Percentiles rank a stretch among this genome's conserved stretches.
Conservation (phyloP, 37 sponge, comb jelly and placozoan genomes). For the Chondrosia reniformis region DNA sequence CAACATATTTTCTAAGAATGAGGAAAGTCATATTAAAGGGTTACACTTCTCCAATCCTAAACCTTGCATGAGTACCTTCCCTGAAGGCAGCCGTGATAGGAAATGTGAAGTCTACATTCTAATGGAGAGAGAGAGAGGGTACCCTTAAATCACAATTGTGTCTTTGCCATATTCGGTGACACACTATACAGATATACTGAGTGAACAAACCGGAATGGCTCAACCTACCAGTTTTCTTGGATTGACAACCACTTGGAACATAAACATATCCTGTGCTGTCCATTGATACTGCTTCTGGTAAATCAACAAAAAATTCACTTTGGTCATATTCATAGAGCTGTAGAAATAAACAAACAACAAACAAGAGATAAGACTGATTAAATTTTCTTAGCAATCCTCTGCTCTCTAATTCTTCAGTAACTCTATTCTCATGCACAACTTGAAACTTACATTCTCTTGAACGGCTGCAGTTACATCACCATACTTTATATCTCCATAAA, state of each 20-base stretch:
- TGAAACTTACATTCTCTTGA: constrained; percentile 42
- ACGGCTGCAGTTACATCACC: constrained; percentile 32
- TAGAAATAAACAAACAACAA: neutral
- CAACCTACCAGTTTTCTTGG: neutral
- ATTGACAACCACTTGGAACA: constrained; percentile 70
- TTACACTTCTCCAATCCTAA: too few relatives aligned
- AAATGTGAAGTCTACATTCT: constrained; percentile 69
- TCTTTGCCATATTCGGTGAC: neutral
- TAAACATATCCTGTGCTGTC: constrained; percentile 75
- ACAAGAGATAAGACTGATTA: too few relatives aligned
- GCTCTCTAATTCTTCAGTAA: too few relatives aligned
- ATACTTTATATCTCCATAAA: constrained; percentile 60
- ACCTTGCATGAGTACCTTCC: too few relatives aligned
- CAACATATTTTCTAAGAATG: constrained; percentile 32
- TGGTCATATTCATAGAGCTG: constrained; percentile 69
- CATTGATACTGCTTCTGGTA: constrained; percentile 40
- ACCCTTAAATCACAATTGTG: neutral
- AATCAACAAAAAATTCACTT: constrained; percentile 54
- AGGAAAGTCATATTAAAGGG: too few relatives aligned
- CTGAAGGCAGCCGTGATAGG: constrained; percentile 79
- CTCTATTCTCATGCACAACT: too few relatives aligned
- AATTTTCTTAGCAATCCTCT: too few relatives aligned
- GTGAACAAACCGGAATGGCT: neutral
- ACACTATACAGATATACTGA: neutral
- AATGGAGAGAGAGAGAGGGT: neutral